Conservation (phyloP, 2,888 invertebrate genomes). For the Archips crataeganus region DNA sequence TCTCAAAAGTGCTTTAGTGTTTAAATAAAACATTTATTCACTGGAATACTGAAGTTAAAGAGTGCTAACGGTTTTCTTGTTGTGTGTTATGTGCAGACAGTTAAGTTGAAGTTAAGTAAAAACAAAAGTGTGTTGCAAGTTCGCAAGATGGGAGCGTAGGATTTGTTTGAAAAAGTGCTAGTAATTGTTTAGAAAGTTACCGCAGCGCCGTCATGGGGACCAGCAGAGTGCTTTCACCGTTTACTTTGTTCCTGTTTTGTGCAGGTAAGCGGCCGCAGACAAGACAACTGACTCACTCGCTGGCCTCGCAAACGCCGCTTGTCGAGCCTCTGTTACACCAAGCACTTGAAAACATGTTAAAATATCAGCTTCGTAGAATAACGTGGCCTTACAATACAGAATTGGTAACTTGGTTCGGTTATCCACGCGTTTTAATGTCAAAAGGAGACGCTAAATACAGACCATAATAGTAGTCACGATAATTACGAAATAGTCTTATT, state of each 20-base stretch:
- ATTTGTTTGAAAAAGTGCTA: conserved; percentile 62
- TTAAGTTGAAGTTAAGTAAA: conserved; percentile 70
- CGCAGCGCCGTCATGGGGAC: conserved; percentile 71
- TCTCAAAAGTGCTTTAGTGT: conserved; percentile 33
- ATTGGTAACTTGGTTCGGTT: neutral
- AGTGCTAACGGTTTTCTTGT: conserved; percentile 39
- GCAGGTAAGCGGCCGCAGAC: conserved; percentile 79
- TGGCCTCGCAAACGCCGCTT: conserved; percentile 62
- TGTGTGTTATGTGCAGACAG: conserved; percentile 61
- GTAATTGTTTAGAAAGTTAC: conserved; percentile 73
- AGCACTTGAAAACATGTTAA: conserved; percentile 10
- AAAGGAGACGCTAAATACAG: neutral
- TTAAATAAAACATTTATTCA: conserved; percentile 7
- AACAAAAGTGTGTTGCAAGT: conserved; percentile 55
- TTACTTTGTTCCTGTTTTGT: conserved; percentile 79
- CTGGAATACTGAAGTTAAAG: conserved; percentile 20
- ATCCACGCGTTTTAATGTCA: neutral
- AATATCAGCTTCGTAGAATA: neutral
- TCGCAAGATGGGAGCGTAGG: conserved; percentile 75
- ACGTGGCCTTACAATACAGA: neutral
- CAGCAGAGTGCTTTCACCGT: conserved; percentile 78
- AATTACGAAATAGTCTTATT: conserved; percentile 16
- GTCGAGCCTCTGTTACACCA: conserved; percentile 36
- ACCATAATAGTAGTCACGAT: neutral
- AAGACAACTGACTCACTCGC: conserved; percentile 73